Evolutionary conservation across 2,797 vertebrate species (phyloP).

Genomic region (Melopsittacus undulatus): DNA sequence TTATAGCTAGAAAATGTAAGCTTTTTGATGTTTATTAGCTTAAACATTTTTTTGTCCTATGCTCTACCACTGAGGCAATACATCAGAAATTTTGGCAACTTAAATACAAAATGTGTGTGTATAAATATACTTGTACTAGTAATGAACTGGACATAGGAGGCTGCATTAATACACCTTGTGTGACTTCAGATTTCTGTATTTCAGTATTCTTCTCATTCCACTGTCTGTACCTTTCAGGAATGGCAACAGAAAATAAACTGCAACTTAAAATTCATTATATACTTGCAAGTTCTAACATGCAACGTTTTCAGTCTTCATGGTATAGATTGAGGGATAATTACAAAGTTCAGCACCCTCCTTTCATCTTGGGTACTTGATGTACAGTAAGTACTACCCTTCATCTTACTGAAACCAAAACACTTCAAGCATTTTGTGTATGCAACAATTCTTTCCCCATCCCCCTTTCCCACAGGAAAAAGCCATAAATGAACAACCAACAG

Average conservation of each 20-base stretch:
- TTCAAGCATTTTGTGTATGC: background rate
- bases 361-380: background rate
- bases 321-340: background rate
- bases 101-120: background rate
- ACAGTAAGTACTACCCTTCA: background rate
- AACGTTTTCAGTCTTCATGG: background rate
- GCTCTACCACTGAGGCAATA: background rate
- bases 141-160: background rate
- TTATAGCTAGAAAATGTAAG: background rate
- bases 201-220: background rate
- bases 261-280: background rate
- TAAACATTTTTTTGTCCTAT: background rate
- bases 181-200: background rate
- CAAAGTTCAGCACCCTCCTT: background rate
- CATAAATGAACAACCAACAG: background rate
- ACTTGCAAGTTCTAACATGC: background rate
- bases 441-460: background rate
- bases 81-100: background rate
- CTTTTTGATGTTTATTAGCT: accelerated
- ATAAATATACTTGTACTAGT: background rate
- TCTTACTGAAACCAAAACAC: background rate
- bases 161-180: background rate
- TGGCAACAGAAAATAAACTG: background rate
- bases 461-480: background rate
- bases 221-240: background rate